Conservation (phyloP, 2,113 vertebrate species). For the Phrynocephalus versicolor region DNA sequence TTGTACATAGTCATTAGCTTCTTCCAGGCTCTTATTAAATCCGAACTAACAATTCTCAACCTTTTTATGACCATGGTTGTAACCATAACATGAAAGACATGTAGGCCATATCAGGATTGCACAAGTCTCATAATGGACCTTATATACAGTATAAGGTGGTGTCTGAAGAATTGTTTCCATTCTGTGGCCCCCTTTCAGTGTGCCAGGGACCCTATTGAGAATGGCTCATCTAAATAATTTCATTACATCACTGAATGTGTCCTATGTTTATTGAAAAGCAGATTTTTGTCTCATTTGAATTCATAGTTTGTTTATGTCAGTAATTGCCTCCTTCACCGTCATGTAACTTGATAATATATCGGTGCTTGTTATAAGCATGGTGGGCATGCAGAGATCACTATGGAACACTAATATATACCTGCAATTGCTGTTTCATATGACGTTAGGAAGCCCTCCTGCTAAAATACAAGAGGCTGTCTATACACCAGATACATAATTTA, state of each 20-base stretch:
- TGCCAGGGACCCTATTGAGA: too few species aligned
- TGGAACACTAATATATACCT: not conserved
- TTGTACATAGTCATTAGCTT: not conserved
- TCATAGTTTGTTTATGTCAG: not conserved
- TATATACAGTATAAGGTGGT: too few species aligned
- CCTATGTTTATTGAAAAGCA: not conserved
- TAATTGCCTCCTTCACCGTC: not conserved
- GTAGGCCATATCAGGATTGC: too few species aligned
- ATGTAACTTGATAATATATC: not conserved
- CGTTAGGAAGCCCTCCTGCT: not conserved
- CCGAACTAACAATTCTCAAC: too few species aligned
- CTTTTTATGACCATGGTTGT: too few species aligned
- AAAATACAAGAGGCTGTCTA: not conserved
- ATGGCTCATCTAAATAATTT: not conserved
- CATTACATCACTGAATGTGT: not conserved
- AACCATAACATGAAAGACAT: too few species aligned
- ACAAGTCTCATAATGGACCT: too few species aligned
- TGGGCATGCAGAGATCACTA: not conserved
- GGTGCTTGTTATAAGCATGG: not conserved
- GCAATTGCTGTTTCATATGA: rapidly evolving
- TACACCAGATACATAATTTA: not conserved
- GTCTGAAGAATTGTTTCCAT: too few species aligned
- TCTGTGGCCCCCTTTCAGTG: too few species aligned
- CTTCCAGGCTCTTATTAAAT: not conserved
- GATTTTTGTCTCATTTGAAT: not conserved